A percentile compares a stretch with the other conserved stretches of the same genome.
Evolutionary conservation across 2,888 invertebrate genomes (phyloP).

Genomic region (Conus canariensis): DNA sequence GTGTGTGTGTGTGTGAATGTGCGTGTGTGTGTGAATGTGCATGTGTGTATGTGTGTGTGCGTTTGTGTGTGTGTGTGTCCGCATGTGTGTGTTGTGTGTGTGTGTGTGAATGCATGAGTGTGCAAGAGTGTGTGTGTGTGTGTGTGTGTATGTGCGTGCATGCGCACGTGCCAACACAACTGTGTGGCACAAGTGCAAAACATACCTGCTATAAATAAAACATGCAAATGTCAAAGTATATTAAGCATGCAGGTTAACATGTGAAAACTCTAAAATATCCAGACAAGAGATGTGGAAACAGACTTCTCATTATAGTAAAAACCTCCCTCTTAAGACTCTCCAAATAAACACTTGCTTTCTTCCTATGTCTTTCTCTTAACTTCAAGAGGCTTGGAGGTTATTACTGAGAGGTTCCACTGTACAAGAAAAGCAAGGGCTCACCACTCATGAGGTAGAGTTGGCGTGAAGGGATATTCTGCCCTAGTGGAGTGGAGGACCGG

Average conservation of each 20-base stretch:
- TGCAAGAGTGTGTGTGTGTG: not conserved
- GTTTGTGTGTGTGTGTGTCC: not conserved
- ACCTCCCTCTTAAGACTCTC: too few species aligned
- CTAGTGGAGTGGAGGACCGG: constrained; percentile 71
- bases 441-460: constrained; percentile 24
- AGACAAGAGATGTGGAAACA: too few species aligned
- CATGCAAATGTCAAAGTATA: too few species aligned
- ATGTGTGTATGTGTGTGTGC: not conserved
- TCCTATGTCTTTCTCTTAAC: too few species aligned
- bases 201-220: too few species aligned
- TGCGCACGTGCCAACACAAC: not conserved
- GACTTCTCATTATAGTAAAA: too few species aligned
- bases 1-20: too few species aligned
- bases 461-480: constrained; percentile 48
- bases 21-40: not conserved
- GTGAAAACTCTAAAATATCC: too few species aligned
- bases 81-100: not conserved
- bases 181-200: not conserved
- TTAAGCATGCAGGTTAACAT: too few species aligned
- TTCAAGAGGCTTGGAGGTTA: too few species aligned
- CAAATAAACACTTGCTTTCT: too few species aligned
- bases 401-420: too few species aligned
- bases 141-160: not conserved
- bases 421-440: not conserved
- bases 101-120: not conserved